Base-by-base conservation (phyloP, 2,888 invertebrate genomes). In the Empis stercorea region DNA sequence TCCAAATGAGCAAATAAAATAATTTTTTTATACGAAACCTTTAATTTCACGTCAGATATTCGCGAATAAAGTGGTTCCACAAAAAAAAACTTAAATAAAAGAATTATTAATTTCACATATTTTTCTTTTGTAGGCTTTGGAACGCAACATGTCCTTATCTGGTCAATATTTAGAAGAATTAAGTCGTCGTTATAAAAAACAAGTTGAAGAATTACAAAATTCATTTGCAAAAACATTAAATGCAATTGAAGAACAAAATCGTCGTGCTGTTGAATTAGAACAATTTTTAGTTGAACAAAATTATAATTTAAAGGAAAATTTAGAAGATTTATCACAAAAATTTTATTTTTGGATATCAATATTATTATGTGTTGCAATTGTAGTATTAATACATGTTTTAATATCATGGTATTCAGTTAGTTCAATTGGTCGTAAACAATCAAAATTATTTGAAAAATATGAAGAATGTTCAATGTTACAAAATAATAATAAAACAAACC, bases 121-220 rank as follows among this genome's bases (percentile, higher is more conserved):
- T 74, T 73, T 51, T n/a, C n/a, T n/a, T n/a, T n/a, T n/a, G n/a
- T 72, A 88, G 83, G 84, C 87, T 44, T 75, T 99, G 56, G 99
- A 99, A 71, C 78, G 89, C 56, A 99, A 99, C 71, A 91, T 99
- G 82, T 94, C 95, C 13, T 75, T 99, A 37, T 95, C 94, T 55
- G 87, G 89, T 50, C 93, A 95, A 67, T 99, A 97, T 67, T 73
- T 99, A 55, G 96, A 96, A 66, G 96, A 97, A 65, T 72, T 99
- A 55, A 95, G 95, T 68, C 80, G 87, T 47, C 78, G 94, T 14
- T 97, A 96, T 71, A 93, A 93, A 64, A 91, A 88, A 58, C 95
- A 96, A 72, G 93, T 94, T 44, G 95, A 96, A 67, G 95, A 95
- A 61, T 84, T 94, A 79, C 91, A 93, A 65, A 77, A 80, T 56